These are phyloP conservation scores for Camptogramma bilineatum DNA, from an alignment of 2,888 invertebrate genomes.

Conservation along the genomic window DNA sequence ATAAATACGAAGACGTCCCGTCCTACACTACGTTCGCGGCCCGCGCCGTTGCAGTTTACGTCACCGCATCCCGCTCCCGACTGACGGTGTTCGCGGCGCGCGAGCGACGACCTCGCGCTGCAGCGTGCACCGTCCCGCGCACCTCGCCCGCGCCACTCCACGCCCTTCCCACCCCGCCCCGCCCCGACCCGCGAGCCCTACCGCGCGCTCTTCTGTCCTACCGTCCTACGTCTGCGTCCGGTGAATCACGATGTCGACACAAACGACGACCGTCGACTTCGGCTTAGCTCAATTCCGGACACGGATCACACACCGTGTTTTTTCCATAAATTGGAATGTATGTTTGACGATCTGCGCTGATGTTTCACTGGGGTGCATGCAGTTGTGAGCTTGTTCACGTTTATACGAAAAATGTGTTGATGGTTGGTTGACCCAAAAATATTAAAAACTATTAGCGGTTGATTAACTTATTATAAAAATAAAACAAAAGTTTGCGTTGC, in stretches of 20 bases:
- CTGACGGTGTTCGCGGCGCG: conserved; percentile 71
- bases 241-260: conserved; percentile 69
- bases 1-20: conserved; percentile 77
- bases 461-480: no score
- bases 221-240: conserved; percentile 73
- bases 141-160: conserved; percentile 66
- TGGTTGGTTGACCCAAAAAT: background rate
- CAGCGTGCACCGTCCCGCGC: conserved; percentile 78
- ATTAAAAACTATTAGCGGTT: background rate
- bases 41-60: conserved; percentile 84
- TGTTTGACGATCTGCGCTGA: background rate
- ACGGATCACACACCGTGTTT: conserved; percentile 19
- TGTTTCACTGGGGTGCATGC: background rate
- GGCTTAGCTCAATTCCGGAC: conserved; percentile 17
- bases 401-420: background rate
- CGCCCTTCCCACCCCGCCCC: conserved; percentile 52
- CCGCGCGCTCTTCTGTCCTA: conserved; percentile 49
- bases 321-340: conserved; percentile 1
- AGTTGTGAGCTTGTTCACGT: background rate
- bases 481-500: background rate
- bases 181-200: conserved; percentile 53
- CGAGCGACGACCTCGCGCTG: conserved; percentile 84
- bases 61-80: conserved; percentile 86
- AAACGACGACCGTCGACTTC: conserved; percentile 44
- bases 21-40: conserved; percentile 83